Base-by-base conservation (phyloP, 2,113 vertebrate genomes). In the Pachypanchax playfairii region DNA sequence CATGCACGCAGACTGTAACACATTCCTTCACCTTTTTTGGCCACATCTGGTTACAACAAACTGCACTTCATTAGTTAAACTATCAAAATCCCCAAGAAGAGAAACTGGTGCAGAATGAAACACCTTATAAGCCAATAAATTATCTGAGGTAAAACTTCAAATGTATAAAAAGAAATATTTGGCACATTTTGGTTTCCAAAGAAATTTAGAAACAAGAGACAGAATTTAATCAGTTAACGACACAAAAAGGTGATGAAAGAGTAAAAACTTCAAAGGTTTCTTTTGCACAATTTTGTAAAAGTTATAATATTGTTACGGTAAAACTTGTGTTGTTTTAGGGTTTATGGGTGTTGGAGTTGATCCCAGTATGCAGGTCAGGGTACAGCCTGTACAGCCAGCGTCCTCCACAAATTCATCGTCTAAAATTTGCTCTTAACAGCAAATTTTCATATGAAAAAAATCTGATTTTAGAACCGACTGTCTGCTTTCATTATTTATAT, bases 11-110 rank as follows among this genome's bases (percentile, higher is more conserved):
- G 57, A 46, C 25, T 6, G 15, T 14, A 10, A 1, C 8, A 22
- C 71, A 84, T 86, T 83, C 76, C 73, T 76, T 86, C 49, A 63
- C 79, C 83, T 79, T 84, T 84, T 87, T 79, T 73, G 78, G 78
- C 56, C 61, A 59, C 70, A 65, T 69, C 29, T 64, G 39, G 33
- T 5, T 65, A 25, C 11, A 15, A 55, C 48, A 63, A 77, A 67
- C 60, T 47, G 47, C 56, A 55, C 41, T 25, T 70, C 62, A 54
- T 64, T 74, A 49, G 11, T 65, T 55, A 15, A 57, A 35, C 26
- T 31, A 68, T 21, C 12, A 20, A 41, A 53, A 46, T 72, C 38
- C 57, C n/a, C n/a, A 59, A 48, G 58, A 50, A 5, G 7, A 53
- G 18, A 9, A 24, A 12, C 35, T 3, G 4, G 22, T 17, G 44